Evolutionary conservation across 1,140 invertebrate genomes (phyloP).

Genomic region (Tigriopus japonicus): DNA sequence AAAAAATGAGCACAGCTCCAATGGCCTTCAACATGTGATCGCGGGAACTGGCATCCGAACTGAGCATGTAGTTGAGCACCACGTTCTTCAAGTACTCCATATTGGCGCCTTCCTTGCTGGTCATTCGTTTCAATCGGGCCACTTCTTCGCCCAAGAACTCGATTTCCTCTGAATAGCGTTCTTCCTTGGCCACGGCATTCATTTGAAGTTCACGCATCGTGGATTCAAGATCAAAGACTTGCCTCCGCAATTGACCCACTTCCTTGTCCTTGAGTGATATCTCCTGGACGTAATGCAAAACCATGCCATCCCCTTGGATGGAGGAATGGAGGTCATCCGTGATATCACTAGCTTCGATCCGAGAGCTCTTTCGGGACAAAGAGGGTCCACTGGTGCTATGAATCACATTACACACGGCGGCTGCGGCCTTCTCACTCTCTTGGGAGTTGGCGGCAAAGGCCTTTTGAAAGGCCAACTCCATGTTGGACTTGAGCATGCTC

Average conservation of each 20-base stretch:
- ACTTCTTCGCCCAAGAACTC: background rate
- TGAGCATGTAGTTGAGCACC: slow-evolving; percentile 56
- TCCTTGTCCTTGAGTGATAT: background rate
- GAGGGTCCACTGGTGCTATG: too few relatives aligned
- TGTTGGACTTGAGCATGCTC: background rate
- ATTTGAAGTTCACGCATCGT: slow-evolving; percentile 6
- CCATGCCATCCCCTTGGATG: background rate
- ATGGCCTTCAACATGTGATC: slow-evolving; percentile 74
- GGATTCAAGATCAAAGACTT: background rate
- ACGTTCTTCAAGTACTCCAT: slow-evolving; percentile 80
- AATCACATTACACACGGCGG: too few relatives aligned
- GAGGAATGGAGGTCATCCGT: too few relatives aligned
- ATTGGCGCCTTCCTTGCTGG: slow-evolving; percentile 62
- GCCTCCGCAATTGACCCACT: background rate
- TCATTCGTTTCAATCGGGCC: slow-evolving; percentile 45
- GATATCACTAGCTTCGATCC: too few relatives aligned
- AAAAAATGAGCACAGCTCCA: slow-evolving; percentile 60
- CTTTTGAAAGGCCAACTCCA: slow-evolving; percentile 8
- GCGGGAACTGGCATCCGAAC: slow-evolving; percentile 41
- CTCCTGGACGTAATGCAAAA: slow-evolving; percentile 3
- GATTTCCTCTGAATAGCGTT: slow-evolving; percentile 4
- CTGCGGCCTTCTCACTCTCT: too few relatives aligned
- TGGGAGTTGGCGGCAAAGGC: background rate
- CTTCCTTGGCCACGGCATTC: slow-evolving; percentile 3
- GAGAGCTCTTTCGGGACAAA: too few relatives aligned